Base-by-base conservation (phyloP, 2,888 invertebrate genomes). In the Perdita meconis region DNA sequence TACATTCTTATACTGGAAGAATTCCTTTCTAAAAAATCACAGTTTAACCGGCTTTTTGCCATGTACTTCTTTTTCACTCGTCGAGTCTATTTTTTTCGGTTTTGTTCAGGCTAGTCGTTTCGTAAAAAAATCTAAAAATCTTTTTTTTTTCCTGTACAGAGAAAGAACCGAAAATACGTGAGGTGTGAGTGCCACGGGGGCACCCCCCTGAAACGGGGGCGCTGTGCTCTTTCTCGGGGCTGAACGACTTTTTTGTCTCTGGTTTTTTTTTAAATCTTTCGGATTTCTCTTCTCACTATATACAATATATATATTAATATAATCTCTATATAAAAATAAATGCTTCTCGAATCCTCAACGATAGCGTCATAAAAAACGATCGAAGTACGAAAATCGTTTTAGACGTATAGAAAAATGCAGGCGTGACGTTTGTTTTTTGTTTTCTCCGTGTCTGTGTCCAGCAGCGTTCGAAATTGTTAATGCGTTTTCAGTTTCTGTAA, bases 271-370 rank as follows among this genome's bases (percentile, higher is more conserved):
- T 4, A 12, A 57, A 44, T 34, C 36, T 74, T 65, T 67, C 51
- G 69, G 71, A 53, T 67, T 24, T 77, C 51, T 55, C 68, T 81
- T 73, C 61, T 78, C 61, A 63, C 67, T 84, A 69, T 68, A 60
- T 47, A 47, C 22, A 47, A 47, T 47, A 47, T 44, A 77, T 65
- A 56, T 74, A 56, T 75, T 56, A 78, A 72, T 81, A 78, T 81
- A 78, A 77, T 78, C 64, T 83, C 79, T 84, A 81, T 91, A 90
- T 76, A 90, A 91, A 90, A 91, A 90, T 90, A 90, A 91, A 89
- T 86, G 80, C 81, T 86, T 86, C 87, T 82, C 83, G 81, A 86
- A 71, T 67, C 75, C 78, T 86, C 81, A 85, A 89, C 88, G 84
- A 85, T 84, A 85, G 74, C 87, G 87, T 82, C 74, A 83, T 87